Evolutionary conservation across 2,797 vertebrate species (phyloP), one percentile per base, ranked within the genome.

Genomic region (Urophycis tenuis): DNA sequence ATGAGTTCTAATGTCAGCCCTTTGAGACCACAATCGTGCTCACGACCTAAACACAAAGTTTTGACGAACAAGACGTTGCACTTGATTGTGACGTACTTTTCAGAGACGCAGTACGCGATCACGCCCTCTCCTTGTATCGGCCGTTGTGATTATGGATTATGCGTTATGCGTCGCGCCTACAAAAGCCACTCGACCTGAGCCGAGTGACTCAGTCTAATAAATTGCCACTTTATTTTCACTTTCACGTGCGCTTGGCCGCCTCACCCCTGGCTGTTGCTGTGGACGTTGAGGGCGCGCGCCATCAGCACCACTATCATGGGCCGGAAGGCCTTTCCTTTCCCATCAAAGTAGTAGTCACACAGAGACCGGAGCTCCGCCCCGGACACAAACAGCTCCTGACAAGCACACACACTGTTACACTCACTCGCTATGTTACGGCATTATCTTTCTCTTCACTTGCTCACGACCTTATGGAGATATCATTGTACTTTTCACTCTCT

Each of bases 301-400:
- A 99, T 98, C 83, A 99, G 92, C 85, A 98, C 93, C 74, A 99
- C 95, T 14, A 99, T 94, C 91, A 98, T 92, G 1, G 97, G 97
- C 87, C 97, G 94, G 75, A 99, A 95, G 17, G 96, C 95, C 79
- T 99, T 99, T 53, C 97, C 97, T 87, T 96, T 96, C 33, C 97
- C 97, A 81, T 99, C 98, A 78, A 99, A 99, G 89, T 99, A 98
- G 90, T 99, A 99, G 75, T 99, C 95, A 77, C 96, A 97, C 72
- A 99, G 92, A 80, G 92, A 94, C 85, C 95, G 96, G 35, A 99
- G 93, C 88, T 99, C 97, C 9, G 91, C 80, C 84, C 93, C 94
- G 80, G 95, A 95, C 11, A 96, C 90, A 72, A 96, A 90, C 80
- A 99, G 85, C 85, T 99, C 95, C 97, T 99, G 89, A 5, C 84